phyloP scores from a whole-genome alignment of 1,140 invertebrate species.

The Achroia grisella region DNA sequence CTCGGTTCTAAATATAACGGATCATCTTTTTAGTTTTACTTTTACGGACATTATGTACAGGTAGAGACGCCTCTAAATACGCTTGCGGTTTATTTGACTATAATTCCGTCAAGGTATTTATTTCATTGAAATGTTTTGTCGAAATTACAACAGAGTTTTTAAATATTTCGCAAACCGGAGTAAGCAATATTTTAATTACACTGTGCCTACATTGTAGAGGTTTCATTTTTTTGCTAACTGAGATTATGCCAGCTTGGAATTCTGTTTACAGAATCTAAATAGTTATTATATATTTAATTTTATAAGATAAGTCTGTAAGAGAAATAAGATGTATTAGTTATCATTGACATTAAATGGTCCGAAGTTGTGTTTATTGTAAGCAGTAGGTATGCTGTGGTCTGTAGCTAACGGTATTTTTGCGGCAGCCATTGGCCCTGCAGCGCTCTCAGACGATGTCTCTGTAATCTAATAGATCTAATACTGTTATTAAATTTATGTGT shows the following conservation, averaged over 20 bases:
- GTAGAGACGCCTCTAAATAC: conserved; percentile 9
- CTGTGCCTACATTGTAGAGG: background rate
- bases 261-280: no score
- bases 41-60: conserved; percentile 37
- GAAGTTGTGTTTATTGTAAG: conserved; percentile 22
- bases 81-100: no score
- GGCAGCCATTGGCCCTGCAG: conserved; percentile 48
- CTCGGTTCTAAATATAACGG: conserved; percentile 42
- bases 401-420: conserved; percentile 49
- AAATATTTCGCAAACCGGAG: conserved; percentile 3
- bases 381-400: conserved; percentile 27
- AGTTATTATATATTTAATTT: no score
- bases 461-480: conserved; percentile 61
- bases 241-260: no score
- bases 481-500: conserved; percentile 65
- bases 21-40: conserved; percentile 42
- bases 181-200: conserved; percentile 6
- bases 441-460: conserved; percentile 44
- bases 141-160: conserved; percentile 1
- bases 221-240: no score
- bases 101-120: no score
- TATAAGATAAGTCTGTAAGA: no score
- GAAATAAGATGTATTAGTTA: conserved; percentile 21
- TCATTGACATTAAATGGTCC: conserved; percentile 38
- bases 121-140: background rate